Conservation (phyloP, 1,140 invertebrate genomes). For the Drosophila repleta region DNA sequence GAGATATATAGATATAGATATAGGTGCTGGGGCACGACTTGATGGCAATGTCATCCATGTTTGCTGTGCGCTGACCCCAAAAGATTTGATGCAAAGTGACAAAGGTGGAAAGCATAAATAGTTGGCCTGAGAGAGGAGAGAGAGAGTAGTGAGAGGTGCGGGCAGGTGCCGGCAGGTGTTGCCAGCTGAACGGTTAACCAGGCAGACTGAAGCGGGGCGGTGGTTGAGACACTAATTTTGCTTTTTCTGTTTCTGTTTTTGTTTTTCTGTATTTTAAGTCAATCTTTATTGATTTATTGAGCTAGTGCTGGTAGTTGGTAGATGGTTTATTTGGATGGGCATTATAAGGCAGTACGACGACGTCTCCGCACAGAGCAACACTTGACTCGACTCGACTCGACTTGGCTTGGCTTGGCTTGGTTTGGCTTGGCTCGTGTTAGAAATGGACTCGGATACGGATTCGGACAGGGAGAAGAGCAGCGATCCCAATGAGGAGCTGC, state of each 20-base stretch:
- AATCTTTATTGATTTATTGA: constrained; percentile 79
- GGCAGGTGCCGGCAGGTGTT: not conserved
- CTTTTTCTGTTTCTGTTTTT: constrained; percentile 10
- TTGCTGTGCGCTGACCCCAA: constrained; percentile 34
- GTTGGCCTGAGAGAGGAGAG: constrained; percentile 5
- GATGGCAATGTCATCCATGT: constrained; percentile 46
- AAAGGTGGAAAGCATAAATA: constrained; percentile 34
- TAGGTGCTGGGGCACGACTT: constrained; percentile 17
- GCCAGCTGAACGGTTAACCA: not conserved
- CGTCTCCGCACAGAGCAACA: constrained; percentile 23
- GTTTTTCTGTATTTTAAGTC: constrained; percentile 36
- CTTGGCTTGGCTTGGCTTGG: not conserved
- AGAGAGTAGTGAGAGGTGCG: not conserved
- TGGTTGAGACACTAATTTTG: constrained; percentile 23
- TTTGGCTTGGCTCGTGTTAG: not conserved
- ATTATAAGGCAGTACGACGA: constrained; percentile 53
- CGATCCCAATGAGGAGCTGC: constrained; percentile 71
- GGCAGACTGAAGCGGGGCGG: not conserved
- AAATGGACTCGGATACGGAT: constrained; percentile 55
- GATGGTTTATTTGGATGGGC: constrained; percentile 14
- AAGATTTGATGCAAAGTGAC: constrained; percentile 3
- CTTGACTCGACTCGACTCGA: too few relatives aligned
- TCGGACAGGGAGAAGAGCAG: constrained; percentile 70
- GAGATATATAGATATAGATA: constrained; percentile 15
- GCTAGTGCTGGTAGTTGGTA: not conserved